Evolutionary conservation across 2,888 invertebrate genomes (phyloP), one percentile per base, ranked within the genome.

Genomic region (Conistra vaccinii): DNA sequence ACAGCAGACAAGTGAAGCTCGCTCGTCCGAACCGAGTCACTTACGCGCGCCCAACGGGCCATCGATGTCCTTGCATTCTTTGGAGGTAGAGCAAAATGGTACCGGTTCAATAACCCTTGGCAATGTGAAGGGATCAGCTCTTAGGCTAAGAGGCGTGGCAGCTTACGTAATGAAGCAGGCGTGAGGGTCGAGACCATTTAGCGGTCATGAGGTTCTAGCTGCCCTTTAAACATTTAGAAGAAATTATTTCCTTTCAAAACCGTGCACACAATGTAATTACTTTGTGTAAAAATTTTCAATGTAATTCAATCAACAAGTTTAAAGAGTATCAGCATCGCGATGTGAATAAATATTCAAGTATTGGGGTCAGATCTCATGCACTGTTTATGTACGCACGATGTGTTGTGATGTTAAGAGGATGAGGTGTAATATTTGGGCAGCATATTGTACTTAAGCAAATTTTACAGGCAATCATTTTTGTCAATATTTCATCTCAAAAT

Each of bases 41-140:
- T 76, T 83, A 71, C 73, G 53, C 84, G 81, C 86, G 85, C 84
- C 86, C 91, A 89, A 85, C 91, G 91, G 90, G 87, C 91, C 93
- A 94, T 94, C 93, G 92, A 85, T 93, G 95, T 94, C 95, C 94
- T 95, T 95, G 95, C 95, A 95, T 95, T 95, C 95, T 95, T 95
- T 90, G 89, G 91, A 91, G 92, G 92, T 92, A 92, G 90, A 94
- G 90, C 93, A 93, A 89, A 93, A 92, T 92, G 91, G 93, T 94
- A 94, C 94, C 94, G 94, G 95, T 94, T 95, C 95, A 94, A 92
- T 92, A 92, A 95, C 94, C 94, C 91, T 92, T 93, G 93, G 92
- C 93, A 94, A 95, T 95, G 95, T 95, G 94, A 95, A 94, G 93
- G 95, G 94, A 94, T 93, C 90, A 92, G 91, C 87, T 91, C 91